Conservation (phyloP, 1,140 invertebrate species). For the Caenorhabditis latens region DNA sequence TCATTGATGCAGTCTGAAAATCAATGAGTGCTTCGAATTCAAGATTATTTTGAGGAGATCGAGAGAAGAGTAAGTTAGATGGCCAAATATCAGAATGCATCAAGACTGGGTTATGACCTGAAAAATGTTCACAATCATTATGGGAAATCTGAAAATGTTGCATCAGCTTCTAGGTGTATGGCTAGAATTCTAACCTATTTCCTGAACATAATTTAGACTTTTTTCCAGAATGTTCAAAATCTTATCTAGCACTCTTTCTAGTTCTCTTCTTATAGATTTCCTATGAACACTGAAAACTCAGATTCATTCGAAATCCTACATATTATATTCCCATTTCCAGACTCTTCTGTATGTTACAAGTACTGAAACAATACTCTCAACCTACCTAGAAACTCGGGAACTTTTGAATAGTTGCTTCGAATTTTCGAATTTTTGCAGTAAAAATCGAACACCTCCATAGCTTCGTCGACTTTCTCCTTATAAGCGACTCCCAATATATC, state of each 20-base stretch:
- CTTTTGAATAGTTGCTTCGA: conserved; percentile 35
- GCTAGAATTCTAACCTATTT: too few relatives aligned
- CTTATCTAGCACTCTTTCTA: too few relatives aligned
- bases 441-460: conserved; percentile 37
- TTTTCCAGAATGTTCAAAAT: too few relatives aligned
- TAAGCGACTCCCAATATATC: background rate
- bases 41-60: background rate
- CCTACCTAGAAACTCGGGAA: background rate
- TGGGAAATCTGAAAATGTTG: too few relatives aligned
- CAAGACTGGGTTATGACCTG: background rate
- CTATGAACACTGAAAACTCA: too few relatives aligned
- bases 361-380: too few relatives aligned
- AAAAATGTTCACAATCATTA: background rate
- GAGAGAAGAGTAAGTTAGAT: conserved; percentile 19
- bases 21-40: conserved; percentile 42
- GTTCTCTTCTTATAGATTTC: too few relatives aligned
- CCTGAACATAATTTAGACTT: too few relatives aligned
- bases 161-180: too few relatives aligned
- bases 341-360: too few relatives aligned
- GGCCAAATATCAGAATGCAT: conserved; percentile 51
- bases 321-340: too few relatives aligned
- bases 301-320: too few relatives aligned
- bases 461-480: conserved; percentile 34
- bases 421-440: background rate
- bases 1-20: conserved; percentile 36